Conservation (phyloP, 2,888 invertebrate species). For the Oligia fasciuncula region DNA sequence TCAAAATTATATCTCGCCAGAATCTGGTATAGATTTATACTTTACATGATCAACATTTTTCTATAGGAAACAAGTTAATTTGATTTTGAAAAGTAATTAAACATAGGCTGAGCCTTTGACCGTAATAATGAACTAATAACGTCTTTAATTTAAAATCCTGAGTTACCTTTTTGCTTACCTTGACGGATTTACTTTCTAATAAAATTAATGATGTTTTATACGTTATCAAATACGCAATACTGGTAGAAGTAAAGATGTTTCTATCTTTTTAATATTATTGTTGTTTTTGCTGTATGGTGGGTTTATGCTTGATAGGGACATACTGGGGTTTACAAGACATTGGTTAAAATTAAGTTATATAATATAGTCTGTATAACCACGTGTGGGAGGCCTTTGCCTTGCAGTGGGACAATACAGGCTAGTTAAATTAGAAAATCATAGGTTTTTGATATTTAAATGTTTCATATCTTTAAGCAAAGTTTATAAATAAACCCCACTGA, state of each 20-base stretch:
- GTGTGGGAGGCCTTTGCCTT: background rate
- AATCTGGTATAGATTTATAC: background rate
- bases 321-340: no score
- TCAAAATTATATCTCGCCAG: background rate
- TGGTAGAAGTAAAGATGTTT: background rate
- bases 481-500: background rate
- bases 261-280: background rate
- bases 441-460: background rate
- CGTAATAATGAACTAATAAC: background rate
- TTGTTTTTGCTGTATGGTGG: background rate
- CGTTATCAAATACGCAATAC: background rate
- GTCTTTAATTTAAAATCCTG: background rate
- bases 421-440: background rate
- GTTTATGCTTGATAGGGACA: background rate
- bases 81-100: background rate
- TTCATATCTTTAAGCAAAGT: background rate
- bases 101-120: background rate
- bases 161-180: slow-evolving; percentile 41
- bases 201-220: background rate
- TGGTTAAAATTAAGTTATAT: background rate
- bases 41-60: background rate
- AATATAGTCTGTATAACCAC: background rate
- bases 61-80: background rate
- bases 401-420: no score
- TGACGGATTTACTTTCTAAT: slow-evolving; percentile 56